phyloP scores from a whole-genome alignment of 64 coral and sea anemone species.

The Stichodactyla mertensii region DNA sequence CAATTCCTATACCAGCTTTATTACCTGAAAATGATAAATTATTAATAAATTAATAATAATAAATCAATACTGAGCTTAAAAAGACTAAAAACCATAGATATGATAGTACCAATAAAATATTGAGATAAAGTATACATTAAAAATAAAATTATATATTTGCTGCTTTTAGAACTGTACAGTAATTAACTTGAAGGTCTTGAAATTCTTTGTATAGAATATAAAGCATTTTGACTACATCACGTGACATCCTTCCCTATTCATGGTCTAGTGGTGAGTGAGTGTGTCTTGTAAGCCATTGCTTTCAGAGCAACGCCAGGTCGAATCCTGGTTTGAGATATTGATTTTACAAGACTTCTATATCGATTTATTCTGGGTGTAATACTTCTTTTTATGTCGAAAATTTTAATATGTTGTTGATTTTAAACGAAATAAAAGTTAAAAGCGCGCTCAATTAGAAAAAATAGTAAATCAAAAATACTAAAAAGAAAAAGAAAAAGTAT shows the following conservation, averaged over 20 bases:
- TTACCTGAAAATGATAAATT: slow-evolving; percentile 40
- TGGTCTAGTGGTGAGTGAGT: background rate
- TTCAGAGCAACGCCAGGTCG: background rate
- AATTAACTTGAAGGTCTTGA: background rate
- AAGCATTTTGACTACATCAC: background rate
- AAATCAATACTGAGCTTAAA: background rate
- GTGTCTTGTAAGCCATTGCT: background rate
- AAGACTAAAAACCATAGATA: background rate
- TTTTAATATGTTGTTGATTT: background rate
- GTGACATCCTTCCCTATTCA: background rate
- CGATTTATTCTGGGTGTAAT: background rate
- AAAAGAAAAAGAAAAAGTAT: background rate
- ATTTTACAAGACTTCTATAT: background rate
- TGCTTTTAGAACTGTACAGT: background rate
- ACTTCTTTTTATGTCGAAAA: background rate
- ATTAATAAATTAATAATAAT: background rate
- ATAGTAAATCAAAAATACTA: background rate
- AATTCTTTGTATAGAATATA: background rate
- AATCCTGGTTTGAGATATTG: background rate
- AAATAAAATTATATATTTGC: background rate
- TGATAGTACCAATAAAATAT: background rate
- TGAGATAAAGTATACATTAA: background rate
- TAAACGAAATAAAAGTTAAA: background rate
- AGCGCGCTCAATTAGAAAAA: background rate
- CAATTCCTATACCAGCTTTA: slow-evolving; percentile 77